Conservation (phyloP, 2,888 invertebrate genomes). For the Agriopis leucophaearia region DNA sequence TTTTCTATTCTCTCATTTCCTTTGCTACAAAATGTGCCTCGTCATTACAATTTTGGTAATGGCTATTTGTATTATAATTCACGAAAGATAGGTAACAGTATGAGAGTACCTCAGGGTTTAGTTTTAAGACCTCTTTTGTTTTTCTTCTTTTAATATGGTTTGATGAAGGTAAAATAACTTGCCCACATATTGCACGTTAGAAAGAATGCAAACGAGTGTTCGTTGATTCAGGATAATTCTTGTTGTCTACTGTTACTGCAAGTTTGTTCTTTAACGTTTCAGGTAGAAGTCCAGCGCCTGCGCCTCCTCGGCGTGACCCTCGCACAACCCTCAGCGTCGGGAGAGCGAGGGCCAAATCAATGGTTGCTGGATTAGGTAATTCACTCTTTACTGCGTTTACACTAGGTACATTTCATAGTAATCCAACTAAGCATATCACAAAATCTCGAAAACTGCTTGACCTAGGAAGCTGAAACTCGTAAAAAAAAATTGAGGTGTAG, state of each 20-base stretch:
- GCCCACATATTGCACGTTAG: too few relatives aligned
- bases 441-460: too few relatives aligned
- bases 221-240: not conserved
- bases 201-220: too few relatives aligned
- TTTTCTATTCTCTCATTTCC: not conserved
- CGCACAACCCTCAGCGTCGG: slow-evolving; percentile 97
- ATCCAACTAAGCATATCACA: too few relatives aligned
- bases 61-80: too few relatives aligned
- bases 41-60: too few relatives aligned
- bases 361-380: slow-evolving; percentile 95
- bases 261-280: slow-evolving; percentile 14
- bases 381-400: not conserved
- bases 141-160: not conserved
- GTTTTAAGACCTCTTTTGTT: not conserved
- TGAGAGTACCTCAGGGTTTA: not conserved
- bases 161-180: too few relatives aligned
- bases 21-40: too few relatives aligned
- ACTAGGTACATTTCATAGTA: not conserved
- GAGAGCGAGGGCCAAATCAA: slow-evolving; percentile 95
- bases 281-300: slow-evolving; percentile 93
- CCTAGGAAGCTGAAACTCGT: too few relatives aligned
- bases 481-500: too few relatives aligned
- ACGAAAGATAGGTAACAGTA: too few relatives aligned
- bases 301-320: slow-evolving; percentile 97
- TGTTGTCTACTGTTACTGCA: not conserved